Evolutionary conservation across 2,113 vertebrate species (phyloP).

Genomic region (Lophochroa leadbeateri): DNA sequence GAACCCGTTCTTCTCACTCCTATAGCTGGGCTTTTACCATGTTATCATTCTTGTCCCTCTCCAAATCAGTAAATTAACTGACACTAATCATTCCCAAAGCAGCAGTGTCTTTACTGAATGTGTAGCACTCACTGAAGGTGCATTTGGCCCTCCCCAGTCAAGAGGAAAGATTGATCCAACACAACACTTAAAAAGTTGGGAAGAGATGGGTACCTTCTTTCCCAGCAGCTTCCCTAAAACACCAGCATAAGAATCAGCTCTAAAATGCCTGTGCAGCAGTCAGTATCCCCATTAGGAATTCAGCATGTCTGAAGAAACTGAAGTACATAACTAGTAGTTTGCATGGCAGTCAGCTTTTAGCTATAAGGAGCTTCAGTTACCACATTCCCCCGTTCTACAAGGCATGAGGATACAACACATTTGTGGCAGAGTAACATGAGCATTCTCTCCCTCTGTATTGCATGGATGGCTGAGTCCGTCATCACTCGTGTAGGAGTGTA

Average conservation of each 20-base stretch:
- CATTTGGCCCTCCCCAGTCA: background rate
- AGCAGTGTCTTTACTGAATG: background rate
- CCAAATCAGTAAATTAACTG: background rate
- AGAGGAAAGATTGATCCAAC: background rate
- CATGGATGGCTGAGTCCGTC: background rate
- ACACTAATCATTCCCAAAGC: background rate
- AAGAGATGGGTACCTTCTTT: background rate
- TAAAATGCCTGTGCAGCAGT: background rate
- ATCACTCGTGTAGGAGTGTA: background rate
- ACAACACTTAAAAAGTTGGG: background rate
- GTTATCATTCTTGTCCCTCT: background rate
- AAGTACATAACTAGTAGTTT: background rate
- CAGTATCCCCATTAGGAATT: background rate
- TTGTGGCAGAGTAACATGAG: background rate
- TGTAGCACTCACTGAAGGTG: background rate
- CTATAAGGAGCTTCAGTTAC: background rate
- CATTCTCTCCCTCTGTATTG: background rate
- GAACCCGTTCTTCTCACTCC: background rate
- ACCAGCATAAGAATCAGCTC: background rate
- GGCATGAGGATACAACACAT: constrained; percentile 32
- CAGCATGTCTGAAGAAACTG: background rate
- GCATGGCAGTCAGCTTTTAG: background rate
- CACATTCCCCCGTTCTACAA: background rate
- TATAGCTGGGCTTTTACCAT: background rate
- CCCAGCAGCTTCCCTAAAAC: background rate